phyloP scores from a whole-genome alignment of 1,140 invertebrate genomes.

The Amphibalanus amphitrite region DNA sequence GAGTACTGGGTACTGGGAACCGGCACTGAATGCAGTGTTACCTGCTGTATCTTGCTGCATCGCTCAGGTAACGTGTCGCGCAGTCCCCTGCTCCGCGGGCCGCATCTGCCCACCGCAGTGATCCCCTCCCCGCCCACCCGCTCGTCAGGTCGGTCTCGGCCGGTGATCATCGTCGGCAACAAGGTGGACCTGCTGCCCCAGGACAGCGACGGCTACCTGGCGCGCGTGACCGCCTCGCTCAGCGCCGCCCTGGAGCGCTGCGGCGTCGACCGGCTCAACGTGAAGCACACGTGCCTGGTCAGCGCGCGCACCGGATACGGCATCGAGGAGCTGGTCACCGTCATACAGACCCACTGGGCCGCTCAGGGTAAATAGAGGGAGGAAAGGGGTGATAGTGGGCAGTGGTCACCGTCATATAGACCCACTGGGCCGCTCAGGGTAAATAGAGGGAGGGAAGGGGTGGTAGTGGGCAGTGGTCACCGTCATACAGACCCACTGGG shows the following conservation, averaged over 20 bases:
- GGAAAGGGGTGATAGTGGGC: no score
- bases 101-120: neutral
- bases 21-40: neutral
- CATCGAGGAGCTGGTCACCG: slow-evolving; percentile 52
- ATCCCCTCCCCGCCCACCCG: neutral
- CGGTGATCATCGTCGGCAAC: slow-evolving; percentile 55
- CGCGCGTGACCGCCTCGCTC: slow-evolving; percentile 43
- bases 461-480: no score
- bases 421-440: no score
- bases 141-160: slow-evolving; percentile 10
- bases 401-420: no score
- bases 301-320: slow-evolving; percentile 90
- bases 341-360: neutral
- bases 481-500: no score
- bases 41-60: neutral
- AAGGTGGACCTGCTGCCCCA: slow-evolving; percentile 83
- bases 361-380: no score
- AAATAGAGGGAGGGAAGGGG: no score
- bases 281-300: slow-evolving; percentile 55
- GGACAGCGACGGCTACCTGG: slow-evolving; percentile 54
- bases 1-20: neutral
- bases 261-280: slow-evolving; percentile 46
- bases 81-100: neutral
- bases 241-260: slow-evolving; percentile 33
- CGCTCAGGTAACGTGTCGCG: neutral